Conservation (phyloP, 2,888 invertebrate species). For the Epicampocera succincta region DNA sequence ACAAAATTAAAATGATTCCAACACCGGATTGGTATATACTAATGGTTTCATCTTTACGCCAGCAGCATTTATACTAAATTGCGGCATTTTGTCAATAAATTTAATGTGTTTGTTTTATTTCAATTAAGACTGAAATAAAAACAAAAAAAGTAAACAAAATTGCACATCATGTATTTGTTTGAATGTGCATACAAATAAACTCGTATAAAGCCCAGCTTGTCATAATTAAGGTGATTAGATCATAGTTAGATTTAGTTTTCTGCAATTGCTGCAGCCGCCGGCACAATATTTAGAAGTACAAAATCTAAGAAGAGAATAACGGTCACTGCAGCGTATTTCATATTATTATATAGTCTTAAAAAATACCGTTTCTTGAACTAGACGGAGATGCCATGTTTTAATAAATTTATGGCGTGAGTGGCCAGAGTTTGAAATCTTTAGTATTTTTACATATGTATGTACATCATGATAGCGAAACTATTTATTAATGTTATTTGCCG, state of each 20-base stretch:
- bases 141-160: slow-evolving; percentile 25
- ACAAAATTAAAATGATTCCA: not conserved
- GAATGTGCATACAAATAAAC: not conserved
- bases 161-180: not conserved
- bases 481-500: too few species aligned
- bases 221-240: slow-evolving; percentile 60
- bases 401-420: too few species aligned
- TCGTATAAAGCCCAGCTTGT: slow-evolving; percentile 13
- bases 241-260: slow-evolving; percentile 39
- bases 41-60: not conserved
- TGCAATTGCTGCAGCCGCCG: slow-evolving; percentile 1
- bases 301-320: too few species aligned
- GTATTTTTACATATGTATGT: too few species aligned
- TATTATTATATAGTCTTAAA: too few species aligned
- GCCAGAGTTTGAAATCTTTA: too few species aligned
- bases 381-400: too few species aligned
- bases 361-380: too few species aligned
- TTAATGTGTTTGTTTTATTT: slow-evolving; percentile 35
- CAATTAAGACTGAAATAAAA: slow-evolving; percentile 39
- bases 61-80: slow-evolving; percentile 26
- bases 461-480: too few species aligned
- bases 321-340: too few species aligned
- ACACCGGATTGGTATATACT: slow-evolving; percentile 28
- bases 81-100: not conserved
- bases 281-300: not conserved